Conservation (phyloP, 2,888 invertebrate genomes). For the Dolichopus griseipennis region DNA sequence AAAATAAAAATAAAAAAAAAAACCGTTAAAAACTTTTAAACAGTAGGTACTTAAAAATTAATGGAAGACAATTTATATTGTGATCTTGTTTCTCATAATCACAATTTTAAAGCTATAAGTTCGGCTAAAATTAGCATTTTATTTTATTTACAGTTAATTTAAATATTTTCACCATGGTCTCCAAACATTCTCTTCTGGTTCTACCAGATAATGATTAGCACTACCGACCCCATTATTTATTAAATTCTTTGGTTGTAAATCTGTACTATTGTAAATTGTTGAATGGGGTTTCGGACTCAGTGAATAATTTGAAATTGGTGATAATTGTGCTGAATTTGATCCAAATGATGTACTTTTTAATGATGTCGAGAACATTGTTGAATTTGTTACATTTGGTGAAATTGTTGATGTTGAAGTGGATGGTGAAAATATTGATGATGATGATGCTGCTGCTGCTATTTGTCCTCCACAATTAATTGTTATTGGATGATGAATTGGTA, state of each 20-base stretch:
- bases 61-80: not conserved
- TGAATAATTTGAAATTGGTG: conserved; percentile 38
- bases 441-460: no score
- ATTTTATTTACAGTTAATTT: not conserved
- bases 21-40: no score
- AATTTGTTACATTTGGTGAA: not conserved
- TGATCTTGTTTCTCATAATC: not conserved
- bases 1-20: no score
- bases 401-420: not conserved
- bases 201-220: conserved; percentile 12
- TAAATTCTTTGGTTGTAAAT: conserved; percentile 18
- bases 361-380: conserved; percentile 8
- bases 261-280: conserved; percentile 18
- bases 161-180: conserved; percentile 34
- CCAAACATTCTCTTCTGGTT: conserved; percentile 33
- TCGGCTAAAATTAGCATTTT: no score
- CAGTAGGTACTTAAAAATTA: no score
- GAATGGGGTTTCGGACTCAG: conserved; percentile 28
- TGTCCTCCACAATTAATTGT: conserved; percentile 8
- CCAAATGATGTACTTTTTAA: conserved; percentile 15
- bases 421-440: conserved; percentile 8
- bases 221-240: no score
- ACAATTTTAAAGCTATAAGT: not conserved
- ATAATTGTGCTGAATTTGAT: conserved; percentile 38
- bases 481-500: conserved; percentile 12